Conservation (phyloP, 1,140 invertebrate genomes). For the Hestina assimilis region DNA sequence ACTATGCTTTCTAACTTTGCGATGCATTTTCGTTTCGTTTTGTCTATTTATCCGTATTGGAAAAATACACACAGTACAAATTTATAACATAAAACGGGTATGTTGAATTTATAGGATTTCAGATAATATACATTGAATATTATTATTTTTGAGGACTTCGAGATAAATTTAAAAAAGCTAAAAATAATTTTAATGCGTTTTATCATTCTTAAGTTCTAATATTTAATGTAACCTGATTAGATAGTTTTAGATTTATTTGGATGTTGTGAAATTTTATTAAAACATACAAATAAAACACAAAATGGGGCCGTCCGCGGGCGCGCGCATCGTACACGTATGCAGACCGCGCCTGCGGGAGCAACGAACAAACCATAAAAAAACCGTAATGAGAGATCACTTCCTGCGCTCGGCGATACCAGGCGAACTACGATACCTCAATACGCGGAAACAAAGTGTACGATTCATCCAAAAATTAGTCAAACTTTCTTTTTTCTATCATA, state of each 20-base stretch:
- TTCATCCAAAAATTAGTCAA: not conserved
- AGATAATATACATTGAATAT: no score
- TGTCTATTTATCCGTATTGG: no score
- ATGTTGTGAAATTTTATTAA: no score
- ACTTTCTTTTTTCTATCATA: not conserved
- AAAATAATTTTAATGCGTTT: no score
- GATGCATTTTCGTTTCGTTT: not conserved
- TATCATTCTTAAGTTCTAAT: no score
- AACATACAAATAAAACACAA: not conserved
- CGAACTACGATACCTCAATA: constrained; percentile 17
- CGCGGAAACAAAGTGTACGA: not conserved
- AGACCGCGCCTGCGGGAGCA: constrained; percentile 46
- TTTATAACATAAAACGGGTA: no score
- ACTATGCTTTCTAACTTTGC: not conserved
- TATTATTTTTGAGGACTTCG: no score
- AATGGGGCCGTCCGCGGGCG: not conserved
- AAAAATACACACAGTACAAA: no score
- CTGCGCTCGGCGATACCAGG: constrained; percentile 42
- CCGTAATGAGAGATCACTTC: constrained; percentile 73
- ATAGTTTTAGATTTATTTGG: no score
- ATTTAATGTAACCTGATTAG: no score
- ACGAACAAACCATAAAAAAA: constrained; percentile 73
- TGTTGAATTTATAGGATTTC: no score
- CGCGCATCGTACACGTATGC: constrained; percentile 12
- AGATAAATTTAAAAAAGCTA: no score